phyloP scores from a whole-genome alignment of 2,888 invertebrate species.

The Lithophane semibrunnea region DNA sequence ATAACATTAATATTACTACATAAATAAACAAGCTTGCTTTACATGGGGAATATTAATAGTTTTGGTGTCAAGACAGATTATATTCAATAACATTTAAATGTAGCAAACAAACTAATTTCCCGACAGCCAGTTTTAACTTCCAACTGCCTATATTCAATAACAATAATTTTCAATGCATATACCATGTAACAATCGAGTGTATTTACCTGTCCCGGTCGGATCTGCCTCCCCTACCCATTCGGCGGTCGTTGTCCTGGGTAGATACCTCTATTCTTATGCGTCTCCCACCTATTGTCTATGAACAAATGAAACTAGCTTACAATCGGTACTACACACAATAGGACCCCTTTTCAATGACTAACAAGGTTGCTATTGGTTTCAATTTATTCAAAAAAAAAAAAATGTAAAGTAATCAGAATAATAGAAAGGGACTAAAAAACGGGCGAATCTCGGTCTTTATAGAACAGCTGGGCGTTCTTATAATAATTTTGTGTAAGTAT shows the following conservation, averaged over 20 bases:
- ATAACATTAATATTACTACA: background rate
- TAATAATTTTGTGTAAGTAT: background rate
- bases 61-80: background rate
- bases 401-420: constrained; percentile 4
- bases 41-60: background rate
- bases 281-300: constrained; percentile 93
- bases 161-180: constrained; percentile 29
- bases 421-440: constrained; percentile 11
- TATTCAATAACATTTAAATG: background rate
- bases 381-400: constrained; percentile 7
- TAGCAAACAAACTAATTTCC: constrained; percentile 7
- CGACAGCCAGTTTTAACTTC: constrained; percentile 12
- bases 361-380: constrained; percentile 23
- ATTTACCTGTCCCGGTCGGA: constrained; percentile 85
- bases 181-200: constrained; percentile 32
- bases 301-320: constrained; percentile 63
- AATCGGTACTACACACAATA: constrained; percentile 51
- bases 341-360: constrained; percentile 34
- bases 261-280: constrained; percentile 95
- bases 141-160: constrained; percentile 26
- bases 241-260: constrained; percentile 93
- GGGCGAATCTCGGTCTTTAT: background rate
- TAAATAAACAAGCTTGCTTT: background rate
- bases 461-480: constrained; percentile 18
- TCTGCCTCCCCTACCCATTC: constrained; percentile 91